phyloP scores from a whole-genome alignment of 1,140 invertebrate genomes.

The Calosoma granatense region DNA sequence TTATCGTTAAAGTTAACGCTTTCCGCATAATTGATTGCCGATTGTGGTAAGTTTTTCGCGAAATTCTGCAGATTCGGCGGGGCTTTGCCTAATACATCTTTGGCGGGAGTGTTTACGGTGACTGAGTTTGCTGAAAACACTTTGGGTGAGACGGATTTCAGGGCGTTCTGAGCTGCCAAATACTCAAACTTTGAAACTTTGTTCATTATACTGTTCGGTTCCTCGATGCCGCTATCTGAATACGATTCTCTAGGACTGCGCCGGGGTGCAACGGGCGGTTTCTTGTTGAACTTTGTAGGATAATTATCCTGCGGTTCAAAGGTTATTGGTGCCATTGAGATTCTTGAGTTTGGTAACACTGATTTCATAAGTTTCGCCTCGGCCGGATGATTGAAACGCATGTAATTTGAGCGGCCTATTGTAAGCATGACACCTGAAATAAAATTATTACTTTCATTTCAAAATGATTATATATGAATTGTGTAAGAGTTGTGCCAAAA shows the following conservation, averaged over 20 bases:
- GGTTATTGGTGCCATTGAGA: constrained; percentile 64
- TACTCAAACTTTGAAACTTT: constrained; percentile 52
- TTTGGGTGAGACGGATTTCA: constrained; percentile 55
- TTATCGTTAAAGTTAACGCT: constrained; percentile 28
- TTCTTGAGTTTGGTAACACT: constrained; percentile 59
- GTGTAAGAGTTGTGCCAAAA: not conserved
- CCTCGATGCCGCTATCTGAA: constrained; percentile 40
- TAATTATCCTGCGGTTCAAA: constrained; percentile 37
- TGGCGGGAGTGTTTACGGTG: constrained; percentile 67
- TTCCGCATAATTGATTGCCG: constrained; percentile 32
- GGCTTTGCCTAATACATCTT: constrained; percentile 57
- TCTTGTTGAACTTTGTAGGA: constrained; percentile 31
- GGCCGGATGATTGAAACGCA: constrained; percentile 83
- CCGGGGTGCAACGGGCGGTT: constrained; percentile 40
- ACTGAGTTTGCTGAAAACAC: constrained; percentile 64
- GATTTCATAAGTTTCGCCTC: constrained; percentile 77
- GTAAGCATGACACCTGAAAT: constrained; percentile 72
- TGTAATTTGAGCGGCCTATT: constrained; percentile 75
- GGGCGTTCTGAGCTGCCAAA: constrained; percentile 37
- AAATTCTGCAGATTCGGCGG: constrained; percentile 39
- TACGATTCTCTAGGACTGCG: constrained; percentile 34
- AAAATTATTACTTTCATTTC: constrained; percentile 19
- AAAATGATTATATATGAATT: not conserved
- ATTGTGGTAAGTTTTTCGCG: constrained; percentile 31
- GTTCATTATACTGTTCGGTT: constrained; percentile 41